Base-by-base conservation (phyloP, 2,888 invertebrate genomes). In the Pogonocherus hispidulus region DNA sequence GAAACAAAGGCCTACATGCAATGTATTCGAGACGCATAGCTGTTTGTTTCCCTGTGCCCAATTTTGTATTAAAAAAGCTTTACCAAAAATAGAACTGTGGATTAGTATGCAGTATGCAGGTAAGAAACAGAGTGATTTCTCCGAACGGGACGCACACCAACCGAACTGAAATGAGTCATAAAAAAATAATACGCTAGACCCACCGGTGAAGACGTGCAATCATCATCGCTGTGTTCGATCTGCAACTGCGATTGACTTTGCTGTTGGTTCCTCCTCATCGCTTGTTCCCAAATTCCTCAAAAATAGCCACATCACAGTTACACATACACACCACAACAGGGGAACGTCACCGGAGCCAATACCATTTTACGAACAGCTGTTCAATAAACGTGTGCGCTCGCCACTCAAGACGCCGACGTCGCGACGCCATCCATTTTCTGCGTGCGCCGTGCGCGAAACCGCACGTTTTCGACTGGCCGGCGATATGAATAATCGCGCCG, bases 121-220 rank as follows among this genome's bases (percentile, higher is more conserved):
- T 37, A 37, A 19, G 18, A 32, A 54, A 54, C 52, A 3, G 23
- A 51, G 22, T 23, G 22, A n/a, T 51, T 51, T 51, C 22, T 51
- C 11, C n/a, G n/a, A n/a, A n/a, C n/a, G 41, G 19, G n/a, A 52
- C 14, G 37, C 37, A 19, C 37, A 35, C 16, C 18, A 56, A 46
- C 11, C 16, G 20, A 32, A 60, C n/a, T 19, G n/a, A 66, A 55
- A 60, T 69, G 67, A 69, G 22, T 72, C 65, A 72, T 23, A 47
- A 55, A 60, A 64, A 66, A 65, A 57, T n/a, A n/a, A n/a, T n/a
- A 54, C 49, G 14, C 22, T 54, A 59, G 44, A 75, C 85, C 83
- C 85, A 89, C 89, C 85, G 88, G 87, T 56, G 88, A 86, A 74
- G 87, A 86, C 5, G 73, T 87, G 75, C 87, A 85, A 75, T 89